Percentiles rank a stretch among this genome's conserved stretches.
Conservation (phyloP, 1,140 invertebrate genomes). For the Cyrtorhinus lividipennis region DNA sequence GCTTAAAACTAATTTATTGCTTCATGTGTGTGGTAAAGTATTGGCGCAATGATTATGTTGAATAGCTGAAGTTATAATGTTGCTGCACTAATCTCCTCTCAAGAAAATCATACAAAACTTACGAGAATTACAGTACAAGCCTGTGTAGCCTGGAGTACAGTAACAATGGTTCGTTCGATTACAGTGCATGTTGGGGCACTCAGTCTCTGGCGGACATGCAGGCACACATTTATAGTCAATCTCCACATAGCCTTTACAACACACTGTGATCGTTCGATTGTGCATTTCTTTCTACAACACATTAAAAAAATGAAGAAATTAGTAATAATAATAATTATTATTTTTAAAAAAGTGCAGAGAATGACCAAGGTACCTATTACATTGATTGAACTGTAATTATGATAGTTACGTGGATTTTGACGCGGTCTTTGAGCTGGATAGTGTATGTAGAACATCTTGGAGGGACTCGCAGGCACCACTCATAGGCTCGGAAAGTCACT, state of each 20-base stretch:
- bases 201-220: conserved; percentile 18
- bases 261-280: conserved; percentile 24
- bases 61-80: too few species aligned
- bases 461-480: conserved; percentile 26
- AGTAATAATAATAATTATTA: neutral
- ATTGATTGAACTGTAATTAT: neutral
- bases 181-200: conserved; percentile 23
- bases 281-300: conserved; percentile 23
- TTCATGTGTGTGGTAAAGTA: too few species aligned
- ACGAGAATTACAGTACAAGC: conserved; percentile 60
- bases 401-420: conserved; percentile 21
- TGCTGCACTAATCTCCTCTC: too few species aligned
- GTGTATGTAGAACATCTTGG: conserved; percentile 26
- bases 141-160: conserved; percentile 63
- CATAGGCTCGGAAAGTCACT: conserved; percentile 23
- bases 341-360: neutral
- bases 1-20: too few species aligned
- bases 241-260: conserved; percentile 23
- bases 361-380: neutral
- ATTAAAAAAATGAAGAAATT: neutral
- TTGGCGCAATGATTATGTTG: too few species aligned
- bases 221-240: conserved; percentile 23
- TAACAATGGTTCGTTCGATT: conserved; percentile 40
- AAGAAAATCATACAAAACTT: too few species aligned
- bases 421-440: conserved; percentile 21